A percentile compares a stretch with the other conserved stretches of the same genome.
Conservation (phyloP, 2,797 vertebrate species). For the Sphenodon punctatus region DNA sequence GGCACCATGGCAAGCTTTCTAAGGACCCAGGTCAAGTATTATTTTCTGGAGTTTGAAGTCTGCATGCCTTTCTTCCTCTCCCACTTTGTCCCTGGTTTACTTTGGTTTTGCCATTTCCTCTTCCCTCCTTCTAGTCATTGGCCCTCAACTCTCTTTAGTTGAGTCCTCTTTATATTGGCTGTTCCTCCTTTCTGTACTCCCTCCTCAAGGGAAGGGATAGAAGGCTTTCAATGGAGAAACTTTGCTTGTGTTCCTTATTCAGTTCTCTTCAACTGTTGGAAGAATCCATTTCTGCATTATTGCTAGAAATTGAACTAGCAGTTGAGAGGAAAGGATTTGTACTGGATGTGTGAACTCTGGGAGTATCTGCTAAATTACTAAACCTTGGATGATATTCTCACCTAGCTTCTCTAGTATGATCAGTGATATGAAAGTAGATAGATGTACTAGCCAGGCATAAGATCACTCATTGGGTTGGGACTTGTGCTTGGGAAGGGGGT, state of each 20-base stretch:
- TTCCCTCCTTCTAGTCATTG: background rate
- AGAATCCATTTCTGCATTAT: background rate
- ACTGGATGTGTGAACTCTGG: background rate
- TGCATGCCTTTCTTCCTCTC: no score
- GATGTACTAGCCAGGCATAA: no score
- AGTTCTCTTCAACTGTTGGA: background rate
- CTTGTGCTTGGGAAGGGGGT: no score
- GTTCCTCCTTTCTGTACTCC: no score
- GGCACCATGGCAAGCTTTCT: no score
- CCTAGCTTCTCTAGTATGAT: background rate
- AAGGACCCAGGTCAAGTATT: no score
- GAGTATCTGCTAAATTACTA: slow-evolving; percentile 6
- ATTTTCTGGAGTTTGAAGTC: no score
- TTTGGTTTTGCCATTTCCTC: background rate
- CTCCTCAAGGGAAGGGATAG: background rate
- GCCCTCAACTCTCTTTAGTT: background rate
- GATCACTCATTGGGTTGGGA: no score
- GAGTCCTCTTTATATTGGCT: background rate
- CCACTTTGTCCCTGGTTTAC: no score
- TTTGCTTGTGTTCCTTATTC: no score
- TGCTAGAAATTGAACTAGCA: background rate
- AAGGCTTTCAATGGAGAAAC: no score
- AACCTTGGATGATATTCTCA: background rate
- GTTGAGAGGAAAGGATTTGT: background rate
- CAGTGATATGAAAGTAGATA: background rate